Evolutionary conservation across 1,140 invertebrate genomes (phyloP).

Genomic region (Ceratina japonica): DNA sequence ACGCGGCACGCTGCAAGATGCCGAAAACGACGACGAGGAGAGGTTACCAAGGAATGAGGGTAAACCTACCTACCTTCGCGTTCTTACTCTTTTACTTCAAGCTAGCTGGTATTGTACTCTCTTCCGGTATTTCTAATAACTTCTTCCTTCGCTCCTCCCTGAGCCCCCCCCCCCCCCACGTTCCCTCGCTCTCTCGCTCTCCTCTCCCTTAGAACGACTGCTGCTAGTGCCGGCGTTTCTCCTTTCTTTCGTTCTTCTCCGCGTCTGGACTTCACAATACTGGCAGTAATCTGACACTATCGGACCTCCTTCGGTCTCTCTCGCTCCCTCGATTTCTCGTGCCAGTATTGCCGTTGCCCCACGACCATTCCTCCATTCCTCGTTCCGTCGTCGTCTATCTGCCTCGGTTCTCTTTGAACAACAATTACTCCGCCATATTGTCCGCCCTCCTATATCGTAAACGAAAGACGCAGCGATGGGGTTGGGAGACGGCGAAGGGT

Average conservation of each 20-base stretch:
- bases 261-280: slow-evolving; percentile 69
- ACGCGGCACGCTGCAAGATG: slow-evolving; percentile 23
- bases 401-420: slow-evolving; percentile 51
- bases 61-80: slow-evolving; percentile 46
- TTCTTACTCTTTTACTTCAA: slow-evolving; percentile 52
- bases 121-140: slow-evolving; percentile 74
- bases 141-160: slow-evolving; percentile 54
- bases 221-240: slow-evolving; percentile 21
- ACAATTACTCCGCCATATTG: slow-evolving; percentile 69
- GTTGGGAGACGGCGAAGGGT: slow-evolving; percentile 10
- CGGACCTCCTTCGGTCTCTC: slow-evolving; percentile 48
- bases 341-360: slow-evolving; percentile 1
- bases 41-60: slow-evolving; percentile 29
- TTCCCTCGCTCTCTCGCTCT: slow-evolving; percentile 3
- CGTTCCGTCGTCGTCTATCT: slow-evolving; percentile 27
- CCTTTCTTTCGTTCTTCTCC: slow-evolving; percentile 44
- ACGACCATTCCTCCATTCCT: slow-evolving; percentile 3
- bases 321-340: not conserved
- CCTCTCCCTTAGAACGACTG: not conserved
- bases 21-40: slow-evolving; percentile 21
- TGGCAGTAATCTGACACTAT: slow-evolving; percentile 71
- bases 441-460: slow-evolving; percentile 66
- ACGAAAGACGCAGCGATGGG: slow-evolving; percentile 51
- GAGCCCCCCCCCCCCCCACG: not conserved
- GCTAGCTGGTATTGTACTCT: slow-evolving; percentile 68